A percentile compares a stretch with the other conserved stretches of the same genome.
These are phyloP conservation scores for Acipenser oxyrinchus DNA, from an alignment of 2,797 vertebrate genomes.

Conservation along the genomic window DNA sequence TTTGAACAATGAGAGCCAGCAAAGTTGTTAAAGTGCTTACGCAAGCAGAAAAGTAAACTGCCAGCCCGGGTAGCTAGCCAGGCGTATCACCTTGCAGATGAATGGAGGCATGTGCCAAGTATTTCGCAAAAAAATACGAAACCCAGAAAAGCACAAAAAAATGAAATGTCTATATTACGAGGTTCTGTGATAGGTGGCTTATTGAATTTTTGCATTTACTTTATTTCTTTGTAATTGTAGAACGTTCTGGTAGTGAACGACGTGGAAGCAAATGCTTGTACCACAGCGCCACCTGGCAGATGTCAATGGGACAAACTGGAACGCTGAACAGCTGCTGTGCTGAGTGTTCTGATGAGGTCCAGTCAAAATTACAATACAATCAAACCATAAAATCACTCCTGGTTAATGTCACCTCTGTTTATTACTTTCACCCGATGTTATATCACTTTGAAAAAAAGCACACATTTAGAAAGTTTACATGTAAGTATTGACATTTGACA, in stretches of 20 bases:
- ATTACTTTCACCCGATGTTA: no score
- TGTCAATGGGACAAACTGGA: neutral
- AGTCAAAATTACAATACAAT: no score
- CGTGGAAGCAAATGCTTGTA: slow-evolving; percentile 26
- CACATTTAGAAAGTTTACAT: no score
- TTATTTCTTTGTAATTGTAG: slow-evolving; percentile 6
- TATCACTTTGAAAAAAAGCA: no score
- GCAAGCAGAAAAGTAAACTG: slow-evolving; percentile 36
- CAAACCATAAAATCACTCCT: no score
- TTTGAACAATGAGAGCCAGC: slow-evolving; percentile 27
- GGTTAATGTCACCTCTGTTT: no score
- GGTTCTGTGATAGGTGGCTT: slow-evolving; percentile 5
- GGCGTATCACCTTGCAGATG: neutral
- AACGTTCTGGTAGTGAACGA: slow-evolving; percentile 19
- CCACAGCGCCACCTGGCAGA: slow-evolving; percentile 36
- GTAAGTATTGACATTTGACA: no score
- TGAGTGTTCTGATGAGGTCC: no score
- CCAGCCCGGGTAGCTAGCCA: slow-evolving; percentile 8
- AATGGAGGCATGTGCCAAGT: neutral
- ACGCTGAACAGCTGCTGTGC: no score
- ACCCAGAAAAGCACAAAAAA: neutral
- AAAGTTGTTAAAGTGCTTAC: slow-evolving; percentile 38
- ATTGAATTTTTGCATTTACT: slow-evolving; percentile 13
- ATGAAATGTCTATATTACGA: slow-evolving; percentile 4
- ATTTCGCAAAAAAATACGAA: no score